Evolutionary conservation across 2,113 vertebrate genomes (phyloP), one percentile per base, ranked within the genome.

Genomic region (Rissa tridactyla): DNA sequence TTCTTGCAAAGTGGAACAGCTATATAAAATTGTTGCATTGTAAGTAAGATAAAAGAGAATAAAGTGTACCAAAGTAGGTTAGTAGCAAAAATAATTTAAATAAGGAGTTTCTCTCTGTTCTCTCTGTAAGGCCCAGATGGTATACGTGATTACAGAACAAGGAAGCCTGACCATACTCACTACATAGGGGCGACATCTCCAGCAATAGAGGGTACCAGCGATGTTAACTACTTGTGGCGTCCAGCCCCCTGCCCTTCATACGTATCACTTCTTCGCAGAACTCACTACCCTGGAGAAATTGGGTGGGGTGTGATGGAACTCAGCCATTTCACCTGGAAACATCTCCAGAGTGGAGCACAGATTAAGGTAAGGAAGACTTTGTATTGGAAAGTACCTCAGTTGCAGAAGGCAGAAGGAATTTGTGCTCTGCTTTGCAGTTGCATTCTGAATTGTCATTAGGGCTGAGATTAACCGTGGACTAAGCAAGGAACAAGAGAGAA

Each of bases 41-140:
- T 30, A 79, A 66, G 51, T 62, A 55, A 88, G 32, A 57, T 18
- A 64, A 86, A 82, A 40, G 9, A 60, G 82, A 89, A 58, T 11
- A 51, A 75, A 86, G 13, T 3, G 3, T 30, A 23, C 20, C 82
- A 13, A 82, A 83, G 36, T 19, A 70, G 34, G 18, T 36, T 77
- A 91, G n/a, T 7, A 71, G 29, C 38, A 94, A 76, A 80, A 76
- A 34, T 19, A 78, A 47, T 25, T 52, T 75, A 38, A 57, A 27
- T 17, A 46, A 38, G 8, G 10, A 12, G 7, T 25, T 85, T 78
- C 32, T 91, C 32, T 51, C 20, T 54, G 86, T 49, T 91, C 46
- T 96, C 32, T 90, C 68, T 49, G 40, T 44, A 86, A 99, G 98
- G 98, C 54, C 98, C 98, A 52, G 98, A 98, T 96, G 98, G 97